phyloP scores from a whole-genome alignment of 2,888 invertebrate genomes.

The Scaptomyza flava region DNA sequence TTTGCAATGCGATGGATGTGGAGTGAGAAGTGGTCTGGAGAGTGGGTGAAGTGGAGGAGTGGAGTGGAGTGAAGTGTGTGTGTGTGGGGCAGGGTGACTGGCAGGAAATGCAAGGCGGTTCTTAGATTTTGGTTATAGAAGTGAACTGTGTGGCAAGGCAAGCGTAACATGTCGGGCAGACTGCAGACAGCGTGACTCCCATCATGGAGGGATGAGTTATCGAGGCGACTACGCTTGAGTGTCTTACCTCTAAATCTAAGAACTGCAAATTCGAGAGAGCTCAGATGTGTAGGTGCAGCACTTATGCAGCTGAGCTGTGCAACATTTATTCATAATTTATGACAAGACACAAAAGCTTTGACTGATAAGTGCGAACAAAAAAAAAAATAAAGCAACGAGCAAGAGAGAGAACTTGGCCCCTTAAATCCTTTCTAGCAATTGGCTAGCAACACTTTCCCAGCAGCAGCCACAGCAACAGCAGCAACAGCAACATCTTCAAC shows the following conservation, averaged over 20 bases:
- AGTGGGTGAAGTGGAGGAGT: conserved; percentile 8
- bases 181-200: conserved; percentile 74
- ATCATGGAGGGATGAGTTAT: conserved; percentile 66
- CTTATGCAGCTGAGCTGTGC: conserved; percentile 39
- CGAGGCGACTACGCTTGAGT: conserved; percentile 67
- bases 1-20: conserved; percentile 60
- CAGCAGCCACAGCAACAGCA: conserved; percentile 26
- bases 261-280: neutral
- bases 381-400: conserved; percentile 3
- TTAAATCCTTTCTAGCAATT: conserved; percentile 29
- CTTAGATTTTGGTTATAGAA: conserved; percentile 50
- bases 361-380: conserved; percentile 62
- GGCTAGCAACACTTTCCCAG: conserved; percentile 49
- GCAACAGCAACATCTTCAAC: conserved; percentile 55
- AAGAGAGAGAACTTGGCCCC: neutral
- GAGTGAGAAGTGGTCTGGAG: conserved; percentile 17
- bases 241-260: conserved; percentile 26
- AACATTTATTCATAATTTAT: conserved; percentile 65
- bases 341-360: conserved; percentile 62
- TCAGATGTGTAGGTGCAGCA: conserved; percentile 25
- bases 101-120: conserved; percentile 71
- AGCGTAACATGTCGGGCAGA: conserved; percentile 67
- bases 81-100: conserved; percentile 12
- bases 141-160: conserved; percentile 40
- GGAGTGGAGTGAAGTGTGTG: neutral